Evolutionary conservation across 2,888 invertebrate genomes (phyloP).

Genomic region (Apotomis turbidana): DNA sequence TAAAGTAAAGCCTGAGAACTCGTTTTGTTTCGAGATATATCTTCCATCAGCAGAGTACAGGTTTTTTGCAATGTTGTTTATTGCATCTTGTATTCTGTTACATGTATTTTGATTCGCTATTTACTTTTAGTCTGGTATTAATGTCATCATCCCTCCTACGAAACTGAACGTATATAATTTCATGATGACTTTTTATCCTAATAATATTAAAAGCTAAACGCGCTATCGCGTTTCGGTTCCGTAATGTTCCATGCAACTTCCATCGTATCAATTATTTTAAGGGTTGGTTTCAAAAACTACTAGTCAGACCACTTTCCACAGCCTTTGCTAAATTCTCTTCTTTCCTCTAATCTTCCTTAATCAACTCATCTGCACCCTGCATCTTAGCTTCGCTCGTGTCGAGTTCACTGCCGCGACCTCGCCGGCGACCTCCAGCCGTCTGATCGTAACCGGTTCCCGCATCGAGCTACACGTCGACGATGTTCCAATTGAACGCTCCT

Average conservation of each 20-base stretch:
- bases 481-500: slow-evolving; percentile 33
- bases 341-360: neutral
- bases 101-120: neutral
- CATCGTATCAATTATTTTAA: neutral
- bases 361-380: slow-evolving; percentile 7
- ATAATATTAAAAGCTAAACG: too few species aligned
- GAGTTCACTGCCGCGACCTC: slow-evolving; percentile 43
- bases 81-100: neutral
- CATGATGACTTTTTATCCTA: too few species aligned
- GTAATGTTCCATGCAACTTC: neutral
- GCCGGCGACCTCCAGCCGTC: slow-evolving; percentile 40
- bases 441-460: slow-evolving; percentile 38
- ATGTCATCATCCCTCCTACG: neutral
- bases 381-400: slow-evolving; percentile 9
- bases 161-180: neutral
- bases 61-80: slow-evolving; percentile 14
- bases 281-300: neutral
- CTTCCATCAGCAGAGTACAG: slow-evolving; percentile 2
- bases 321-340: neutral
- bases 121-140: neutral
- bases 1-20: slow-evolving; percentile 11
- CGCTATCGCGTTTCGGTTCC: too few species aligned
- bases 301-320: neutral
- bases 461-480: slow-evolving; percentile 17
- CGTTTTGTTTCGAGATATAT: slow-evolving; percentile 13